A percentile compares a stretch with the other conserved stretches of the same genome.
These are phyloP conservation scores for Ptilonorhynchus violaceus DNA, from an alignment of 2,113 vertebrate species.

Conservation along the genomic window DNA sequence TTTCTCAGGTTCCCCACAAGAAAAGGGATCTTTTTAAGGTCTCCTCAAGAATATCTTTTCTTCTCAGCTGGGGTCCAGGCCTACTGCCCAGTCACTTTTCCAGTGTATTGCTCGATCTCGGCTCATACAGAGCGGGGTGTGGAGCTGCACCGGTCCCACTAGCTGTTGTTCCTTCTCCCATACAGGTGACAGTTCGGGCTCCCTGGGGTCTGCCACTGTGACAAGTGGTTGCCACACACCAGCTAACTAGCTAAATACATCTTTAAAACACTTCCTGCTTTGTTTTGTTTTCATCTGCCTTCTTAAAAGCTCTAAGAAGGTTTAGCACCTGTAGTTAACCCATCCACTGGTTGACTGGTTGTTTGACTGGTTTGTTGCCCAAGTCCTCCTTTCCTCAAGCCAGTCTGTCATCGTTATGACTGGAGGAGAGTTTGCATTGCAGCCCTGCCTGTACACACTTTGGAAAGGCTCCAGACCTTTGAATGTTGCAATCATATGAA, in stretches of 20 bases:
- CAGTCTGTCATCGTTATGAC: background rate
- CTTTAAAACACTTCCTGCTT: background rate
- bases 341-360: background rate
- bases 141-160: background rate
- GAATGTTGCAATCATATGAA: background rate
- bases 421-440: background rate
- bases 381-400: background rate
- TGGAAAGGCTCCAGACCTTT: background rate
- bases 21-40: background rate
- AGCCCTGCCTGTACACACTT: background rate
- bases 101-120: background rate
- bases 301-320: background rate
- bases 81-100: background rate
- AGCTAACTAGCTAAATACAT: background rate
- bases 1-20: background rate
- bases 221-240: fast-evolving
- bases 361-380: background rate
- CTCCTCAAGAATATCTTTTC: background rate
- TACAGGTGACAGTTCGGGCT: background rate
- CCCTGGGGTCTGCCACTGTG: background rate
- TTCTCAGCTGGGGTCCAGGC: background rate
- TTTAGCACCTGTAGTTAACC: background rate
- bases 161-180: background rate
- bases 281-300: background rate
- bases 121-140: background rate